Percentiles rank a stretch among this genome's conserved stretches.
These are phyloP conservation scores for Chrysemys picta DNA, from an alignment of 2,113 vertebrate genomes.

Conservation along the genomic window DNA sequence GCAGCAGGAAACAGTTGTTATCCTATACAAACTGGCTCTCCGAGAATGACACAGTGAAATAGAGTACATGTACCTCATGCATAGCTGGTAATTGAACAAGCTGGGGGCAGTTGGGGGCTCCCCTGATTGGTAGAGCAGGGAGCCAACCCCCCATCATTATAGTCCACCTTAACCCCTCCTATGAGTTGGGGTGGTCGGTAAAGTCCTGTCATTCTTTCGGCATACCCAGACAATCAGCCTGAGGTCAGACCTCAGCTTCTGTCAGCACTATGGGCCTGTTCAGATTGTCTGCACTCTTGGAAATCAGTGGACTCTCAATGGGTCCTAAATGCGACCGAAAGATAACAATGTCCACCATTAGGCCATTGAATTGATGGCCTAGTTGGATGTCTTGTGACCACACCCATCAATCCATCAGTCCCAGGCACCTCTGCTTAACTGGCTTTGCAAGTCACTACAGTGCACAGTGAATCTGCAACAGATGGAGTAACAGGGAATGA, in stretches of 20 bases:
- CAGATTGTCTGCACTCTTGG: not conserved
- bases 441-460: not conserved
- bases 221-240: not conserved
- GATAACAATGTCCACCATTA: not conserved
- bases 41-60: not conserved
- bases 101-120: too few relatives aligned
- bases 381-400: not conserved
- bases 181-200: too few relatives aligned
- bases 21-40: not conserved
- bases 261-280: not conserved
- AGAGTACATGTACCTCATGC: not conserved
- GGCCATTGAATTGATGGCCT: not conserved
- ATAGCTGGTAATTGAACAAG: not conserved
- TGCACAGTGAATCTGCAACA: not conserved
- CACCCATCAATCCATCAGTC: not conserved
- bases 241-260: not conserved
- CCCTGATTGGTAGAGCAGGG: too few relatives aligned
- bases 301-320: not conserved
- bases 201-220: too few relatives aligned
- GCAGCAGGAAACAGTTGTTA: not conserved
- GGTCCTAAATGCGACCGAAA: not conserved
- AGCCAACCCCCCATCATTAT: too few relatives aligned
- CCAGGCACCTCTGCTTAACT: not conserved
- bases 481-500: not conserved
- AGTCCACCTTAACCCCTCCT: too few relatives aligned